These are phyloP conservation scores for Liparis tanakae DNA, from an alignment of 2,797 vertebrate genomes.

Conservation along the genomic window DNA sequence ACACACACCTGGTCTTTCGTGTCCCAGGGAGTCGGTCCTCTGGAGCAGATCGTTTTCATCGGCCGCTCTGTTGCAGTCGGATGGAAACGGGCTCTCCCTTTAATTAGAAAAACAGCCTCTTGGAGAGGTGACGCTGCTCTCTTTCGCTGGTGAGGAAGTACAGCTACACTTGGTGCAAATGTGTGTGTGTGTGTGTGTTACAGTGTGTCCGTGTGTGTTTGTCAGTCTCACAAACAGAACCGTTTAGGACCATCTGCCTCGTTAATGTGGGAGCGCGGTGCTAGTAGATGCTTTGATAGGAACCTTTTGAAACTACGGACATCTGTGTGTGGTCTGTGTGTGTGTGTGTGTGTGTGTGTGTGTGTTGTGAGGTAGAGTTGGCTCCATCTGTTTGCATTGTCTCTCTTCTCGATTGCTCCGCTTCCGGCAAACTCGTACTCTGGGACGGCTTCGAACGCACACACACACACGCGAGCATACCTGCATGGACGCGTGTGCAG, in stretches of 20 bases:
- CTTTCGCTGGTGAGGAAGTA: conserved; percentile 37
- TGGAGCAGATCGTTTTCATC: conserved; percentile 23
- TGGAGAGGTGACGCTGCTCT: conserved; percentile 38
- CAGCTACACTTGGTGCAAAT: conserved; percentile 53
- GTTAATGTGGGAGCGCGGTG: conserved; percentile 57
- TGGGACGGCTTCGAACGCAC: conserved; percentile 53
- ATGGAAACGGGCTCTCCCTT: conserved; percentile 37
- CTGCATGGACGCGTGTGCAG: conserved; percentile 35
- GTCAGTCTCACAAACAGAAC: conserved; percentile 66
- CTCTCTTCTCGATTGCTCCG: conserved; percentile 61
- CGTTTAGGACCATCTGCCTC: conserved; percentile 71
- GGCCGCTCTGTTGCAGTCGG: conserved; percentile 6
- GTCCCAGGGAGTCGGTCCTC: conserved; percentile 6
- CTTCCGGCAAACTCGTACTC: conserved; percentile 67
- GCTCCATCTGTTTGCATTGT: conserved; percentile 77
- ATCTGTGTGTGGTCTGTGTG: conserved; percentile 64
- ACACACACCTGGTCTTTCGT: conserved; percentile 5
- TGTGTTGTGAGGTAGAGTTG: conserved; percentile 45
- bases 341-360: conserved; percentile 28
- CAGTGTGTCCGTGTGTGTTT: conserved; percentile 65
- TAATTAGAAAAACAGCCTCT: conserved; percentile 44
- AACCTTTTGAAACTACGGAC: conserved; percentile 70
- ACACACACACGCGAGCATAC: conserved; percentile 55
- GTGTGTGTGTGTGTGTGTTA: conserved; percentile 53
- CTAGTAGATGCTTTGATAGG: conserved; percentile 68